Base-by-base conservation (phyloP, 2,888 invertebrate species). In the Endotricha flammealis region DNA sequence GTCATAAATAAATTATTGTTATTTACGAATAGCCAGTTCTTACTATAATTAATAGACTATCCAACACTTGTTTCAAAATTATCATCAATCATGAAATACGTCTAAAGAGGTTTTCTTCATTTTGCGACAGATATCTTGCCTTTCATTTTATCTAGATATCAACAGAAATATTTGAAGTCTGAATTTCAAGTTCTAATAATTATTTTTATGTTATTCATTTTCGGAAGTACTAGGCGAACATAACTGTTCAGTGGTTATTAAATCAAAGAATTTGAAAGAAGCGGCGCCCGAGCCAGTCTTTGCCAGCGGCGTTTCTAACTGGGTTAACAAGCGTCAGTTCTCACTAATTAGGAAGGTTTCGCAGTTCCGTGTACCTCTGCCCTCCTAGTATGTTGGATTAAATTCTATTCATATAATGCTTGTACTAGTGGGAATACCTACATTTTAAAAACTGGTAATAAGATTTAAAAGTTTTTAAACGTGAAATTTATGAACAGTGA, bases 321-420 rank as follows among this genome's bases (percentile, higher is more conserved):
- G 53, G 67, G 70, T 67, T 68, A 70, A 68, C 67, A 69, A 67
- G 66, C 62, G 53, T 33, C 35, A 48, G 54, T 50, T 49, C 50
- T 38, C 59, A 56, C 64, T 67, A 68, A 71, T 71, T 69, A 69
- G 56, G 53, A 57, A 47, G 47, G 42, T 52, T 53, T 47, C 46
- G 20, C 25, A 22, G 38, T 38, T 36, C 36, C 36, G 37, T 39
- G 40, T 20, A 29, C 36, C 29, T 33, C 17, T 35, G 31, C 25
- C 29, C 27, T 22, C 17, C 29, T 27, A 11, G 33, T 34, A 33
- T 9, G 9, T 11, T 10, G 11, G 10, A 30, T 17, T 16, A 30
- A 29, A 27, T 27, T 27, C 6, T 12, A 2, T 10, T 11, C 27
- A 20, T 20, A 2, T 20, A 20, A n/a, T n/a, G n/a, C n/a, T n/a